These are phyloP conservation scores for Tetragnatha montana DNA, from an alignment of 2,888 invertebrate species.

Conservation along the genomic window DNA sequence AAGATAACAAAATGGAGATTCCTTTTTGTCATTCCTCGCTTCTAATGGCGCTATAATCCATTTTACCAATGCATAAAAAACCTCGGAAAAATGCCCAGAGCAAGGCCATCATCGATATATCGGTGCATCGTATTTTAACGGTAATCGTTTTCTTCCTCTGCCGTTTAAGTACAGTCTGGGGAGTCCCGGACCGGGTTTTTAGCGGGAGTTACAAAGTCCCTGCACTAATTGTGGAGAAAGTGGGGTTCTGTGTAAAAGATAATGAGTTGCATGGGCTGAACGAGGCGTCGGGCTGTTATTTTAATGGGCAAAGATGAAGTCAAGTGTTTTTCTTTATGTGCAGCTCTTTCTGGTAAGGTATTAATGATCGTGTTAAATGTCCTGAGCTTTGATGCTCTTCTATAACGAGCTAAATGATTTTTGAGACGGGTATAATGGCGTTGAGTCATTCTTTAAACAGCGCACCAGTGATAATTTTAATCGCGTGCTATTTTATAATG, in stretches of 20 bases:
- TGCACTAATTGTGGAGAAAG: neutral
- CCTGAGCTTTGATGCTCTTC: too few relatives aligned
- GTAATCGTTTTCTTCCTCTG: slow-evolving; percentile 13
- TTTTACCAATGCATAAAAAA: neutral
- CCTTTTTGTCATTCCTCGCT: neutral
- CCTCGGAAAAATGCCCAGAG: too few relatives aligned
- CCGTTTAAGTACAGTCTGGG: neutral
- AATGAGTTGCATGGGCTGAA: neutral
- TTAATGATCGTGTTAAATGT: too few relatives aligned
- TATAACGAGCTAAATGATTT: too few relatives aligned
- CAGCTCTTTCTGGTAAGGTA: too few relatives aligned
- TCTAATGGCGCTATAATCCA: slow-evolving; percentile 6
- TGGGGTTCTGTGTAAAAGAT: neutral
- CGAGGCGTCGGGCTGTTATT: neutral
- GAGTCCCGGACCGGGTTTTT: neutral
- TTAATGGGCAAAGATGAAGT: neutral
- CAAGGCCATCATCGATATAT: neutral
- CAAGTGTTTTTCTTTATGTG: neutral
- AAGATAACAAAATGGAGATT: neutral
- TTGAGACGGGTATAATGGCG: too few relatives aligned
- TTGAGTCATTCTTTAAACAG: too few relatives aligned
- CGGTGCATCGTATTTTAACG: slow-evolving; percentile 11
- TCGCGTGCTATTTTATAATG: too few relatives aligned
- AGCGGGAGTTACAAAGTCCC: neutral
- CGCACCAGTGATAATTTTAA: too few relatives aligned